A percentile compares a stretch with the other conserved stretches of the same genome.
These are phyloP conservation scores for Pteropus alecto DNA, from an alignment of 2,113 vertebrate species.

Conservation along the genomic window DNA sequence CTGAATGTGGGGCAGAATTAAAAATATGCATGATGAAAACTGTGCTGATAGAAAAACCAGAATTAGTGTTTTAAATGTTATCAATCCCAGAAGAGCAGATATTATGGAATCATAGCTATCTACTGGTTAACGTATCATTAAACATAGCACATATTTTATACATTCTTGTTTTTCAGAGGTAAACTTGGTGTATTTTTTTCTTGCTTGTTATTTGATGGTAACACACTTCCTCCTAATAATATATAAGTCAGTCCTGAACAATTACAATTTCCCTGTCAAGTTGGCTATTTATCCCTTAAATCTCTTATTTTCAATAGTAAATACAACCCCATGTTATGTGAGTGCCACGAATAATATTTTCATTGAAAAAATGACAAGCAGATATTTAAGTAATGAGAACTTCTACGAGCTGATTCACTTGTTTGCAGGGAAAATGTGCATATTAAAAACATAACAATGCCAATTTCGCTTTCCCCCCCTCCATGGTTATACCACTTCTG, in stretches of 20 bases:
- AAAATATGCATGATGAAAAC: background rate
- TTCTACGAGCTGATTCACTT: background rate
- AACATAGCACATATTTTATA: background rate
- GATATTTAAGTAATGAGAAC: background rate
- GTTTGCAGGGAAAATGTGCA: background rate
- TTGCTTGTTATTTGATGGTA: background rate
- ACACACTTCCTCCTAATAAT: constrained; percentile 25
- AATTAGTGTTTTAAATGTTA: background rate
- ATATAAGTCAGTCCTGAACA: constrained; percentile 38
- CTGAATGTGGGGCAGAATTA: background rate
- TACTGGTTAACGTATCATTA: background rate
- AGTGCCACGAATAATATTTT: constrained; percentile 37
- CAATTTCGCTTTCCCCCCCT: background rate
- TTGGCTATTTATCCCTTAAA: background rate
- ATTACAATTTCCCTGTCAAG: background rate
- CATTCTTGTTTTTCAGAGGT: constrained; percentile 7
- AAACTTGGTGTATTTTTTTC: background rate
- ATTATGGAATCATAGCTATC: background rate
- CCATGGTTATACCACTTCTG: background rate
- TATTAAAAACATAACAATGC: background rate
- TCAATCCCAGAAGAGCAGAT: background rate
- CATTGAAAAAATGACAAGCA: constrained; percentile 6
- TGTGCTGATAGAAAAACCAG: background rate
- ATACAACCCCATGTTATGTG: background rate
- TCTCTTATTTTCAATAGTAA: constrained; percentile 52